A percentile compares a stretch with the other conserved stretches of the same genome.
These are phyloP conservation scores for Nycticorax nycticorax DNA, from an alignment of 2,113 vertebrate genomes.

Conservation along the genomic window DNA sequence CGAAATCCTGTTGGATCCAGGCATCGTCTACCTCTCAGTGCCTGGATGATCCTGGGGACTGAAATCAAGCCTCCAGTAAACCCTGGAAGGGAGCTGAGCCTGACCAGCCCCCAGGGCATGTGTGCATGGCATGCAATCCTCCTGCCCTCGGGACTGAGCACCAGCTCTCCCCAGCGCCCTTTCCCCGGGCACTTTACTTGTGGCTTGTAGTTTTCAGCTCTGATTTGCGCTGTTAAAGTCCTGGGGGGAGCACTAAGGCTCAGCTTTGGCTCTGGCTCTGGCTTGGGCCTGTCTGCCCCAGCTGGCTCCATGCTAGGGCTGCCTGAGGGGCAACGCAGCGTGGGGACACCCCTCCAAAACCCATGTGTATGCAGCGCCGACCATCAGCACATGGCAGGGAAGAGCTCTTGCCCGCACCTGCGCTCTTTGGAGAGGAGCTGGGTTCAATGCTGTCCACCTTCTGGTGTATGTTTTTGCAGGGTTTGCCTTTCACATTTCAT, in stretches of 20 bases:
- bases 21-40: accelerated
- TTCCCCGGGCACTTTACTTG: background rate
- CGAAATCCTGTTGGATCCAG: background rate
- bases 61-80: background rate
- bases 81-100: background rate
- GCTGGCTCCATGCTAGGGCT: accelerated
- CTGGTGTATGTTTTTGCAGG: background rate
- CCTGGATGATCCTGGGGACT: background rate
- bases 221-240: background rate
- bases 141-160: background rate
- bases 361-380: accelerated
- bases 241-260: background rate
- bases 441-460: background rate
- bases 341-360: background rate
- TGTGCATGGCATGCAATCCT: accelerated
- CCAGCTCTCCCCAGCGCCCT: background rate
- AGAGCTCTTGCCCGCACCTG: background rate
- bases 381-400: accelerated
- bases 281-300: accelerated
- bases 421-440: background rate
- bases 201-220: background rate
- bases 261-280: background rate
- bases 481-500: background rate
- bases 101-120: background rate
- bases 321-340: accelerated